phyloP scores from a whole-genome alignment of 2,113 vertebrate genomes.

The Alexandromys fortis region DNA sequence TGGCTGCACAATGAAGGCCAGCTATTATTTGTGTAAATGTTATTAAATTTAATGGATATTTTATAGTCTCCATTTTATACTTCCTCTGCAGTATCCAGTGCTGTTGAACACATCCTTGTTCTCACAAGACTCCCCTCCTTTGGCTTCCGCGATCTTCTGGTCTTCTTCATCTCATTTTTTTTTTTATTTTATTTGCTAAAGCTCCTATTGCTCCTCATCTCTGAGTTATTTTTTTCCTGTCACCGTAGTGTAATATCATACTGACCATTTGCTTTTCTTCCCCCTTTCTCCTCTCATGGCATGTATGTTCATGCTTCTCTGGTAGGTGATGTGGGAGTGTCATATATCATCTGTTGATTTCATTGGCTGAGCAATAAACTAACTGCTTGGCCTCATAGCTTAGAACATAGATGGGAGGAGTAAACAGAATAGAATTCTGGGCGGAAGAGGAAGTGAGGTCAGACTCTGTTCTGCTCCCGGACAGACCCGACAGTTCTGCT shows the following conservation, averaged over 20 bases:
- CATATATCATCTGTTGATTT: too few species aligned
- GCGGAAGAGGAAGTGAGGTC: too few species aligned
- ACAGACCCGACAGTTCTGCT: too few species aligned
- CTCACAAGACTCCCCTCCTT: background rate
- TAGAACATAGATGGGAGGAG: too few species aligned
- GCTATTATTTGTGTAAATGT: constrained; percentile 24
- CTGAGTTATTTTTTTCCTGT: background rate
- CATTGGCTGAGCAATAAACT: too few species aligned
- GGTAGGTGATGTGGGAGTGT: too few species aligned
- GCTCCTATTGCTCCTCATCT: background rate
- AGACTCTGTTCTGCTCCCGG: too few species aligned
- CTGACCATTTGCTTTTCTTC: background rate
- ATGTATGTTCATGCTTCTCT: background rate
- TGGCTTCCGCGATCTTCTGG: background rate
- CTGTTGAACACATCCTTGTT: background rate
- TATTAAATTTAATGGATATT: constrained; percentile 29
- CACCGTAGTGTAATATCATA: background rate
- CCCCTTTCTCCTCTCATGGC: background rate
- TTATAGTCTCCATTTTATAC: constrained; percentile 45
- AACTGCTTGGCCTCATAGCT: too few species aligned
- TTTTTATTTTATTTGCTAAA: background rate
- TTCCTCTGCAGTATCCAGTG: background rate
- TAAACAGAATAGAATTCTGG: too few species aligned
- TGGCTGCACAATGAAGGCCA: background rate
- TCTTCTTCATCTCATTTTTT: background rate